These are phyloP conservation scores for Chloropsis cyanopogon DNA, from an alignment of 2,113 vertebrate species.

Conservation along the genomic window DNA sequence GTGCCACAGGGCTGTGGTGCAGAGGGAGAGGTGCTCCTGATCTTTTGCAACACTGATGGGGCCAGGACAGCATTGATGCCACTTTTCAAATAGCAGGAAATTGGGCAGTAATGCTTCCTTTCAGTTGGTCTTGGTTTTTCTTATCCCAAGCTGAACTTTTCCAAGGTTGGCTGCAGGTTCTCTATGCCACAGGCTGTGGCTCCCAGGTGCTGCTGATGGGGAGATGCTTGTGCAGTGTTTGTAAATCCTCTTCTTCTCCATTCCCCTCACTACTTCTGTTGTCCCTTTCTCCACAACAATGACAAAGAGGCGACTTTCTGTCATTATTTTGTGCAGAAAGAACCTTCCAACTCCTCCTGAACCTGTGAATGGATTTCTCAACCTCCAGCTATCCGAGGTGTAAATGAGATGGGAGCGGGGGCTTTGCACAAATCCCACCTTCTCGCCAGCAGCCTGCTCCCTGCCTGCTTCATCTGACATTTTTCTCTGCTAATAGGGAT, in stretches of 20 bases:
- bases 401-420: constrained; percentile 31
- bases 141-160: not conserved
- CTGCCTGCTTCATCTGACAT: not conserved
- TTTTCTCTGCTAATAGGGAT: not conserved
- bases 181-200: not conserved
- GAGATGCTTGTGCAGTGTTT: not conserved
- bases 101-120: not conserved
- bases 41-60: fast-evolving
- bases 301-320: not conserved
- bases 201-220: fast-evolving
- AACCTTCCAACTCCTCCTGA: constrained; percentile 35
- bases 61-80: not conserved
- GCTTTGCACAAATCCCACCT: not conserved
- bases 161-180: not conserved
- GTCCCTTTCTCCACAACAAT: not conserved
- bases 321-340: not conserved
- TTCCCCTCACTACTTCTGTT: not conserved
- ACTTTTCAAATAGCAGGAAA: fast-evolving
- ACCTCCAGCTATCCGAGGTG: constrained; percentile 17
- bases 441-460: not conserved
- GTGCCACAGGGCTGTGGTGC: not conserved
- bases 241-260: not conserved
- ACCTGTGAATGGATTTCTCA: constrained; percentile 54
- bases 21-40: not conserved
- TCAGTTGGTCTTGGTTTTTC: not conserved